phyloP scores from a whole-genome alignment of 2,888 invertebrate genomes.

The Aphodius sticticus region DNA sequence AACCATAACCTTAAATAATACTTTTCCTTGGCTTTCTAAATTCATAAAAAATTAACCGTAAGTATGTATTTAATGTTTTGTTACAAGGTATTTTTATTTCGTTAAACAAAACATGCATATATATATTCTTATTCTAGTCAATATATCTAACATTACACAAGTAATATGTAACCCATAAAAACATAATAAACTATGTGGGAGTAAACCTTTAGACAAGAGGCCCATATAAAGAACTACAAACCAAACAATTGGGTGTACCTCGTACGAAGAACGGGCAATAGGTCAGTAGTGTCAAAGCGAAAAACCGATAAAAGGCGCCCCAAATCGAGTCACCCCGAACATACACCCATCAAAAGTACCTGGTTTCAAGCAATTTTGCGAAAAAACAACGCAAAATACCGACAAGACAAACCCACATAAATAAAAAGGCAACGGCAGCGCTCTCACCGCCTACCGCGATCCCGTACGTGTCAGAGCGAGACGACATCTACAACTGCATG shows the following conservation, averaged over 20 bases:
- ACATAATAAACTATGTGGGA: neutral
- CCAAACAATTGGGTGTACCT: conserved; percentile 9
- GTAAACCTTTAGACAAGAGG: neutral
- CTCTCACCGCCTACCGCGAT: conserved; percentile 12
- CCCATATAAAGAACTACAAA: conserved; percentile 4
- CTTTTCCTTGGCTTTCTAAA: too few relatives aligned
- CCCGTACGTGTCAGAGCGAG: conserved; percentile 26
- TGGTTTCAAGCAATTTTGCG: neutral
- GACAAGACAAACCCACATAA: conserved; percentile 37
- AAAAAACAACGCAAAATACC: conserved; percentile 36
- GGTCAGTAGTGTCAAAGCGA: neutral
- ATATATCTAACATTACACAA: neutral
- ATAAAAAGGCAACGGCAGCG: conserved; percentile 31
- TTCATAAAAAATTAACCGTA: too few relatives aligned
- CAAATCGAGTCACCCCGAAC: conserved; percentile 9
- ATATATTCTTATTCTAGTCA: neutral
- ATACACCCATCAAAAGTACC: neutral
- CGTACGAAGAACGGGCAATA: neutral
- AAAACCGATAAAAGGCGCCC: neutral
- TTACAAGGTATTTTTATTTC: too few relatives aligned
- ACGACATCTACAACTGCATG: conserved; percentile 43
- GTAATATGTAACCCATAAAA: neutral
- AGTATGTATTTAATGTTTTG: too few relatives aligned
- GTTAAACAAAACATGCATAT: neutral
- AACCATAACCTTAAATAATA: too few relatives aligned